Percentiles rank a stretch among this genome's conserved stretches.
phyloP scores from a whole-genome alignment of 2,113 vertebrate genomes.

The Empidonax traillii region DNA sequence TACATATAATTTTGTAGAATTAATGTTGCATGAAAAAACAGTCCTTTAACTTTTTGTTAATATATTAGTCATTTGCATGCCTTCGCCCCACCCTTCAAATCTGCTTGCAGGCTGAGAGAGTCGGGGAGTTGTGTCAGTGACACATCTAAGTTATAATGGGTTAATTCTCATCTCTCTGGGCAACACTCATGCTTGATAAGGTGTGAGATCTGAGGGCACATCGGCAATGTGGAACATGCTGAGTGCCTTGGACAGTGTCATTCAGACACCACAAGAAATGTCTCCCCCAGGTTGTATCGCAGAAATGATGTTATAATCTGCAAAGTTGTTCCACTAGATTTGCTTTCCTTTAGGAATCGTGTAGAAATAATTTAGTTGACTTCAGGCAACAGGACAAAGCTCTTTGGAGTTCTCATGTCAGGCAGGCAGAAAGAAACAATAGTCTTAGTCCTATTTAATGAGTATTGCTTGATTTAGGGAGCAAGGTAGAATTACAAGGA shows the following conservation, averaged over 20 bases:
- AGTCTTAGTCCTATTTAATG: background rate
- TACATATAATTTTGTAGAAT: background rate
- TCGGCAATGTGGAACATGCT: fast-evolving
- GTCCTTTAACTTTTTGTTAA: background rate
- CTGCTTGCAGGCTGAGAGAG: background rate
- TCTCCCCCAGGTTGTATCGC: background rate
- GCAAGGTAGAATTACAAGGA: background rate
- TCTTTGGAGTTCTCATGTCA: background rate
- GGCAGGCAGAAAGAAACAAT: background rate
- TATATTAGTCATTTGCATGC: background rate
- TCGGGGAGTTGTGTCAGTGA: background rate
- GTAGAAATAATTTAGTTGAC: background rate
- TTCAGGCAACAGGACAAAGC: background rate
- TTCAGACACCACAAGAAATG: background rate
- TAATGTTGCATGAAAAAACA: background rate
- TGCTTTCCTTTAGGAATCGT: background rate
- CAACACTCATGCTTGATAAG: background rate
- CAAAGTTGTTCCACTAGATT: background rate
- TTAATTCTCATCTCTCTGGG: background rate
- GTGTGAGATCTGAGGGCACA: background rate
- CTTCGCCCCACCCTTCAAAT: background rate
- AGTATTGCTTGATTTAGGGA: background rate
- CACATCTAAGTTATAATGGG: background rate
- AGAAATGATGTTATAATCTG: background rate
- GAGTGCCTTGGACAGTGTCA: background rate